Conservation (phyloP, 2,888 invertebrate species). For the Cryptops parisi region DNA sequence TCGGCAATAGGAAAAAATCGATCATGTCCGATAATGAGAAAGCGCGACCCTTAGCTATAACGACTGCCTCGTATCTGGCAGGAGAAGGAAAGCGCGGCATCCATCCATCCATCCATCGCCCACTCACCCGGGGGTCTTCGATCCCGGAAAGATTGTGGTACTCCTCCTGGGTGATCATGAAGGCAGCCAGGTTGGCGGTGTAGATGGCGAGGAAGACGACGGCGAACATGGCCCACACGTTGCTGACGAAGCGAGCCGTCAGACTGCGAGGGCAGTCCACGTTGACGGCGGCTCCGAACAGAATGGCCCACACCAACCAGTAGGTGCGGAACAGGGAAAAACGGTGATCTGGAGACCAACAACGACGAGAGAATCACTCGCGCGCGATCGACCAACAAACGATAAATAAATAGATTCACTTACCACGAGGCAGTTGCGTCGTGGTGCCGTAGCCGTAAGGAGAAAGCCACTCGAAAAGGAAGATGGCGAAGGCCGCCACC, state of each 20-base stretch:
- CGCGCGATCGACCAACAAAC: too few species aligned
- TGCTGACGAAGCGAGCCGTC: conserved; percentile 84
- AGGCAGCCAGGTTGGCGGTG: conserved; percentile 98
- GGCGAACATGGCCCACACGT: conserved; percentile 97
- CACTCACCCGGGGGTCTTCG: conserved; percentile 49
- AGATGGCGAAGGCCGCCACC: conserved; percentile 86
- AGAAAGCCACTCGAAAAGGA: conserved; percentile 93
- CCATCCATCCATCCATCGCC: too few species aligned
- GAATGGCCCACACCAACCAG: conserved; percentile 99
- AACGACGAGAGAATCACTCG: too few species aligned
- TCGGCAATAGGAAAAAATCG: too few species aligned
- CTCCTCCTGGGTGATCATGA: conserved; percentile 97
- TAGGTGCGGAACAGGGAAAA: conserved; percentile 94
- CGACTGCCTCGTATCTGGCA: too few species aligned
- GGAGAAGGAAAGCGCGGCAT: too few species aligned
- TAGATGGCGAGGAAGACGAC: conserved; percentile 98
- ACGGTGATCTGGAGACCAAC: conserved; percentile 53
- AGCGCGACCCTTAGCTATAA: too few species aligned
- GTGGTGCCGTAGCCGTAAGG: conserved; percentile 91
- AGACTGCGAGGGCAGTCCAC: conserved; percentile 92
- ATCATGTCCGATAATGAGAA: too few species aligned
- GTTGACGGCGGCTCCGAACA: conserved; percentile 93
- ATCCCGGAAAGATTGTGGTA: conserved; percentile 81
- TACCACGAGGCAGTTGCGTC: conserved; percentile 33
- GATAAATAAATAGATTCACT: background rate